Base-by-base conservation (phyloP, 2,797 vertebrate genomes). In the Melopsittacus undulatus region DNA sequence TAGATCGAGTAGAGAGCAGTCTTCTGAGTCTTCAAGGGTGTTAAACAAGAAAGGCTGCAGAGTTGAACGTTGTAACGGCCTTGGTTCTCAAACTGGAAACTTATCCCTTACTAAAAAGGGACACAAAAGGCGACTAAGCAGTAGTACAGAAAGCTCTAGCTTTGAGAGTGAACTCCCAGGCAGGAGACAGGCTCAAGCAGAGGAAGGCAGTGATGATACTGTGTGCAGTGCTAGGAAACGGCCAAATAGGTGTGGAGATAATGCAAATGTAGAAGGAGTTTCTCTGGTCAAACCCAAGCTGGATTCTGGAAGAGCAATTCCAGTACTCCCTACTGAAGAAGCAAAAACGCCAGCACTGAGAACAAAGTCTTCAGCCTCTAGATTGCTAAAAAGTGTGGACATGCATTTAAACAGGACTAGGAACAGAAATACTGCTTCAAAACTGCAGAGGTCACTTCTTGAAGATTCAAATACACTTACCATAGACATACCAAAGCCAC, bases 191-290 rank as follows among this genome's bases (percentile, higher is more conserved):
- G 13, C 46, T 75, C 49, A 0, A 67, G 42, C 48, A 89, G 90
- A 89, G 21, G 73, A 80, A 49, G 40, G 40, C 80, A 79, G 56
- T 61, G 54, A 10, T 52, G 70, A 75, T 43, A 5, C 22, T 82
- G 45, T 51, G 27, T 92, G 21, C 68, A 97, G 87, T 38, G 73
- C 70, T 80, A 97, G 92, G 80, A 97, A 97, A 89, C 2, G 9
- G n/a, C 59, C 81, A 64, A 95, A 93, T 94, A 73, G 81, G 27
- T 90, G 73, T 42, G 64, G 54, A 87, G 94, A 57, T 56, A 87
- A 84, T 68, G 69, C 92, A 69, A 96, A 92, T 0, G 0, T 5
- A n/a, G 62, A 76, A 82, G 40, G n/a, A 57, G 70, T 61, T 45
- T 90, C 85, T 96, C 34, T 52, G 40, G 66, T 69, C 75, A 92